phyloP scores from a whole-genome alignment of 2,113 vertebrate species.

The Pipra filicauda region DNA sequence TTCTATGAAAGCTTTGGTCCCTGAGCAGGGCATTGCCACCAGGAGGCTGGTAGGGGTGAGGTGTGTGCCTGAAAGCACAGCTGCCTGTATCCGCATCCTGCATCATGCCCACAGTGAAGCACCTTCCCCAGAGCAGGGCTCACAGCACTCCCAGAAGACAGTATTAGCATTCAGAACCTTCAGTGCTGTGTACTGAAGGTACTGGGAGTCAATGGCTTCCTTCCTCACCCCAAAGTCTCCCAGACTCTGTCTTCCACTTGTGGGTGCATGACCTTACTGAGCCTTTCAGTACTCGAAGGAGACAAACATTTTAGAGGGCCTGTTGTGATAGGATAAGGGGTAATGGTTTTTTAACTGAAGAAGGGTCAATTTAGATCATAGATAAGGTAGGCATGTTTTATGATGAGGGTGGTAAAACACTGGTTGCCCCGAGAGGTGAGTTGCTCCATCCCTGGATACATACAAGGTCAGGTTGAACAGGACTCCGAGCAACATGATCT shows the following conservation, averaged over 20 bases:
- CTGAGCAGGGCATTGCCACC: neutral
- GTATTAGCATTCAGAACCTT: neutral
- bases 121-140: neutral
- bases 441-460: neutral
- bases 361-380: neutral
- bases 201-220: neutral
- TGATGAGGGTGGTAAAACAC: neutral
- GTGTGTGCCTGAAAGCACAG: neutral
- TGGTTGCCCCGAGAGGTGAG: neutral
- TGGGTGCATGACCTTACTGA: neutral
- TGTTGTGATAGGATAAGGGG: rapidly evolving
- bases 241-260: neutral
- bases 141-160: rapidly evolving
- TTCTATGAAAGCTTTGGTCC: neutral
- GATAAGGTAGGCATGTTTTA: neutral
- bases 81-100: rapidly evolving
- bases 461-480: neutral
- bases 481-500: neutral
- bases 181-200: too few species aligned
- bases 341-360: neutral
- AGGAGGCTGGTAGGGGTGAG: neutral
- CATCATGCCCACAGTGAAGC: rapidly evolving
- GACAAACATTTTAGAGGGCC: neutral
- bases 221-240: neutral
- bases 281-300: neutral